phyloP scores from a whole-genome alignment of 2,113 vertebrate species.

The Campylomormyrus numenius region DNA sequence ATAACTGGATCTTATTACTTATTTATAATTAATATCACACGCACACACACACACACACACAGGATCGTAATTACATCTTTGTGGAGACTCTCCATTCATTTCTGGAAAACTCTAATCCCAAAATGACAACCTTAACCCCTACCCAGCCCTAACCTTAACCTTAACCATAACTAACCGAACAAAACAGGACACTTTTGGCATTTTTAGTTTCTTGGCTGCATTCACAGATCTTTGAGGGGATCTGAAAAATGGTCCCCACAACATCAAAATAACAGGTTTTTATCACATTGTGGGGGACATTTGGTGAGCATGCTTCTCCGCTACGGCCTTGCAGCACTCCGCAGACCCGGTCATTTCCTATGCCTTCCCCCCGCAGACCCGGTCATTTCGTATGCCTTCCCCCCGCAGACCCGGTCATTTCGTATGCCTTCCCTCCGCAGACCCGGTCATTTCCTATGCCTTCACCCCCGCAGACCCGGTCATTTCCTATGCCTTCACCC shows the following conservation, averaged over 20 bases:
- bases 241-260: too few relatives aligned
- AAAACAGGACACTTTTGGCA: too few relatives aligned
- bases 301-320: neutral
- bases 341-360: constrained; percentile 15
- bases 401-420: constrained; percentile 14
- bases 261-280: too few relatives aligned
- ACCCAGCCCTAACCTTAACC: too few relatives aligned
- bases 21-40: neutral
- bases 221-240: too few relatives aligned
- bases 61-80: neutral
- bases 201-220: too few relatives aligned
- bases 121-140: too few relatives aligned
- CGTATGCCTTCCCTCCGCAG: neutral
- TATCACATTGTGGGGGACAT: neutral
- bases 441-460: constrained; percentile 19
- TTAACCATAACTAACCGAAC: too few relatives aligned
- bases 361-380: neutral
- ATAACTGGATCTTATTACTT: neutral
- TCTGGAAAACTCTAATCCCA: too few relatives aligned
- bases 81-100: too few relatives aligned
- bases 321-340: too few relatives aligned
- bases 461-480: neutral
- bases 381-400: constrained; percentile 16
- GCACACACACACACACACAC: neutral
- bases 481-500: constrained; percentile 1